Evolutionary conservation across 2,797 vertebrate species (phyloP), one percentile per base, ranked within the genome.

Genomic region (Phataginus tetradactyla): DNA sequence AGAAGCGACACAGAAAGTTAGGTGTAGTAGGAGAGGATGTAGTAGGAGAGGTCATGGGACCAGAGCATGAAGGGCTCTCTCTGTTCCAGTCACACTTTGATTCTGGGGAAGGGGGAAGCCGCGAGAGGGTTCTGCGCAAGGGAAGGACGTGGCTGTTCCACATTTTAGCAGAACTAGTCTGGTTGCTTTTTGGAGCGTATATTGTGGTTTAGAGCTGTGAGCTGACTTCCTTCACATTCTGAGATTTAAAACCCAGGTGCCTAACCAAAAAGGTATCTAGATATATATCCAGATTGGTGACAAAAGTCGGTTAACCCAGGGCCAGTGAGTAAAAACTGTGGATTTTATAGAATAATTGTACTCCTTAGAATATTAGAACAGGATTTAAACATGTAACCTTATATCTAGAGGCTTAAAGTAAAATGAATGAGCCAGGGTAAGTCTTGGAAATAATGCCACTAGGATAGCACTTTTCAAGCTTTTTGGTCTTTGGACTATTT

Each of bases 31-130:
- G 63, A 81, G 15, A 72, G 39, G 11, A 51, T 49, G 29, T 9
- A 25, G 23, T 8, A 13, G 63, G 63, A 81, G 15, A 72, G 39
- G 11, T 27, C 12, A 8, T 4, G 3, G 45, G 25, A 17, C 32
- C 13, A n/a, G 7, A 39, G 4, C 2, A 25, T 4, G 6, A 7
- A 39, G 25, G 13, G 51, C 4, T 7, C 0, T 39, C 13, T 23
- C 3, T 2, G 10, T 32, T 20, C 20, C 4, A 5, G 6, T 21
- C 18, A 72, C 1, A n/a, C 5, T 51, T 53, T 39, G 12, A 6
- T 13, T 63, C 61, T 95, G 53, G 32, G 39, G 64, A 78, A 42
- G 49, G 18, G 8, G 79, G 2, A 74, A 69, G n/a, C 34, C 7
- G 0, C 11, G 32, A 42, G 53, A 69, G 7, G 4, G 13, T 20